Percentiles rank a stretch among this genome's conserved stretches.
Conservation (phyloP, 1,140 invertebrate genomes). For the Melitaea cinxia region DNA sequence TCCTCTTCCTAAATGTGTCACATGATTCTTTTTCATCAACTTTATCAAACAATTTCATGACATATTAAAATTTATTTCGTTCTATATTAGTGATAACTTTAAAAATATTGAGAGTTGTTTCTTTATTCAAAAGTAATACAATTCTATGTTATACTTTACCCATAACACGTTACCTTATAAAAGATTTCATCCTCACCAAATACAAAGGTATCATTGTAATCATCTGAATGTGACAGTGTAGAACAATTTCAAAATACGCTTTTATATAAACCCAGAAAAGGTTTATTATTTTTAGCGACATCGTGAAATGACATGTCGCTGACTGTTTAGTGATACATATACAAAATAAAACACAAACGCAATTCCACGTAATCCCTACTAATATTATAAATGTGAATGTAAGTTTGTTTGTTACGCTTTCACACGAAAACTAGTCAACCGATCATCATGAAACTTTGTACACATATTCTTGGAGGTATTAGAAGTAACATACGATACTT, state of each 20-base stretch:
- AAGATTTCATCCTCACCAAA: not conserved
- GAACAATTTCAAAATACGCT: slow-evolving; percentile 7
- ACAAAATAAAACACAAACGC: not conserved
- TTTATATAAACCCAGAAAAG: slow-evolving; percentile 5
- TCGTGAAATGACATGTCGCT: slow-evolving; percentile 12
- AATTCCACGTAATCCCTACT: not conserved
- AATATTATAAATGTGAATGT: not conserved
- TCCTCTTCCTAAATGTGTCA: too few species aligned
- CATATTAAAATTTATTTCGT: too few species aligned
- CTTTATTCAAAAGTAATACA: too few species aligned
- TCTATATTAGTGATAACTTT: too few species aligned
- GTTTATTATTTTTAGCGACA: slow-evolving; percentile 7
- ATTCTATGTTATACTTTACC: too few species aligned
- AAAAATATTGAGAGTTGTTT: not conserved
- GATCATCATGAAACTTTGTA: too few species aligned
- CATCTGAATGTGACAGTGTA: slow-evolving; percentile 14
- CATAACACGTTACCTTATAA: not conserved
- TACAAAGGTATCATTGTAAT: slow-evolving; percentile 5
- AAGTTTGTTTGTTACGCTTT: too few species aligned
- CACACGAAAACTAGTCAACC: too few species aligned
- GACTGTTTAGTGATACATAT: not conserved
- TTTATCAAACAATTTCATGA: too few species aligned
- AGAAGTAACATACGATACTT: too few species aligned
- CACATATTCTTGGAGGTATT: too few species aligned
- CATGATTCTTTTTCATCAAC: too few species aligned